Evolutionary conservation across 1,140 invertebrate genomes (phyloP).

Genomic region (Gonatopus flavifemur): DNA sequence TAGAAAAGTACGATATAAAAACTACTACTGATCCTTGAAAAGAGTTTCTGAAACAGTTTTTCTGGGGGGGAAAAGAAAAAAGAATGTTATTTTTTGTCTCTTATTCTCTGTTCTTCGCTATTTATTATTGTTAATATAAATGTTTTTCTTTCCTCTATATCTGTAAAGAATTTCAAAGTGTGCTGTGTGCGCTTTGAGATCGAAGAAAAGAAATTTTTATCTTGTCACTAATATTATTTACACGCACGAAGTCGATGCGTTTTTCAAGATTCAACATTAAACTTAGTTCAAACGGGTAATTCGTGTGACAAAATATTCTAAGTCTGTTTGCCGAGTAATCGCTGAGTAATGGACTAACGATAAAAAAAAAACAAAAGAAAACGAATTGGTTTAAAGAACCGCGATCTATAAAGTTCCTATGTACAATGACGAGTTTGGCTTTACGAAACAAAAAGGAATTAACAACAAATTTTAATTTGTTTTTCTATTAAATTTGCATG

Average conservation of each 20-base stretch:
- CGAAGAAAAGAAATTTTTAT: not conserved
- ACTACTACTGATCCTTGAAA: constrained; percentile 1
- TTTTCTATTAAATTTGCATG: not conserved
- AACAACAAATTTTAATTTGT: not conserved
- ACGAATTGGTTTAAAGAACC: constrained; percentile 19
- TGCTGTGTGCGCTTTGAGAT: too few species aligned
- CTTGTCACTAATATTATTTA: not conserved
- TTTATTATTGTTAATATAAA: too few species aligned
- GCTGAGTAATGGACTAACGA: too few species aligned
- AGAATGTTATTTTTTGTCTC: not conserved
- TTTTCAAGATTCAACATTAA: constrained; percentile 17
- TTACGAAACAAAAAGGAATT: not conserved
- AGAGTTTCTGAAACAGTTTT: not conserved
- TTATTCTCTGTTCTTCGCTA: not conserved
- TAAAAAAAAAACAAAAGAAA: too few species aligned
- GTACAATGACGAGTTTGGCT: constrained; percentile 4
- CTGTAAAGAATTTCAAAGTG: too few species aligned
- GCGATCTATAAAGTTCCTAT: constrained; percentile 32
- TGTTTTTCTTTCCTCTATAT: too few species aligned
- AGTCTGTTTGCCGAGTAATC: too few species aligned
- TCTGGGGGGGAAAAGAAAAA: not conserved
- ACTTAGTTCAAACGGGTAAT: too few species aligned
- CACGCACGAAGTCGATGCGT: constrained; percentile 3
- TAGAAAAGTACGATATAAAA: not conserved
- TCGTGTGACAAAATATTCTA: too few species aligned